A percentile compares a stretch with the other conserved stretches of the same genome.
These are phyloP conservation scores for Hetaerina titia DNA, from an alignment of 2,888 invertebrate species.

Conservation along the genomic window DNA sequence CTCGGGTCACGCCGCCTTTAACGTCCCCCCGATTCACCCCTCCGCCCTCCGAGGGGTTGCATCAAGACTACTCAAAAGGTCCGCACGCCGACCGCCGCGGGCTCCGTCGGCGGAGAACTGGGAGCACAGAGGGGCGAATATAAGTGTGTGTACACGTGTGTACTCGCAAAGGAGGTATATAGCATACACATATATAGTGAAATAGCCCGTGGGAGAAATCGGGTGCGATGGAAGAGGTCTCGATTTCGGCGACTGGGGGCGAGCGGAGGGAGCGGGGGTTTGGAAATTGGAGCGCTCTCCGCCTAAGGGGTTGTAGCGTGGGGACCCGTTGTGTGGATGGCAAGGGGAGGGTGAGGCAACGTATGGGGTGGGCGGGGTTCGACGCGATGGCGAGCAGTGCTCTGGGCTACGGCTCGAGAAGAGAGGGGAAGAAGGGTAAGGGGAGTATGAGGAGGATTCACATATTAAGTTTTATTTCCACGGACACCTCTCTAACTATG, in stretches of 20 bases:
- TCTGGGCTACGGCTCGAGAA: neutral
- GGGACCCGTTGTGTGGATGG: neutral
- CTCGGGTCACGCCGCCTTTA: neutral
- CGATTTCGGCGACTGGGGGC: neutral
- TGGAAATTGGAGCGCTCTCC: neutral
- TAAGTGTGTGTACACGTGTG: neutral
- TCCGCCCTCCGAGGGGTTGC: neutral
- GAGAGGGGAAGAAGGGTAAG: neutral
- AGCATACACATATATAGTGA: neutral
- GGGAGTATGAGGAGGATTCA: conserved; percentile 11
- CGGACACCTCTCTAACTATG: conserved; percentile 47
- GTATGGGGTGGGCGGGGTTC: neutral
- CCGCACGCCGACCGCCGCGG: conserved; percentile 19
- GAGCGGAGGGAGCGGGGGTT: neutral
- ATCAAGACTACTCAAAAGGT: conserved; percentile 30
- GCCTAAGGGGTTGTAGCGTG: neutral
- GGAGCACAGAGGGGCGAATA: neutral
- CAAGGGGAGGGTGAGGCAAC: neutral
- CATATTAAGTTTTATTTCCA: conserved; percentile 64
- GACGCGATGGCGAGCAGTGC: neutral
- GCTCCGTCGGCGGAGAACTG: neutral
- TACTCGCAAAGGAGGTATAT: neutral
- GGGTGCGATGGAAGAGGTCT: neutral
- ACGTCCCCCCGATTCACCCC: neutral
- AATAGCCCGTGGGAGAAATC: neutral